These are phyloP conservation scores for Empis stercorea DNA, from an alignment of 2,888 invertebrate genomes.

Conservation along the genomic window DNA sequence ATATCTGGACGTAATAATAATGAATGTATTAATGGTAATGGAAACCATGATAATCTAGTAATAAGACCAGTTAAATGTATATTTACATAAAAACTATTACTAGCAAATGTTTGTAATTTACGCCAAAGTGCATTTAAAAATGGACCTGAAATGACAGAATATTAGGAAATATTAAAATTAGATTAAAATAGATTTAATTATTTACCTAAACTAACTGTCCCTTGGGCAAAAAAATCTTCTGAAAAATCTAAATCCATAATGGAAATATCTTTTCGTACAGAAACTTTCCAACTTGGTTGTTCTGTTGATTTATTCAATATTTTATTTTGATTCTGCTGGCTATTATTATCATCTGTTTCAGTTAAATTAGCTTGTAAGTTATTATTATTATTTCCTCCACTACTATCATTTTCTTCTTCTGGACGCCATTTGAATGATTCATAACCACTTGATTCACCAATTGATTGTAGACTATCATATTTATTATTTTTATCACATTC, in stretches of 20 bases:
- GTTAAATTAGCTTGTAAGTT: constrained; percentile 10
- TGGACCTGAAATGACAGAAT: constrained; percentile 51
- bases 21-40: constrained; percentile 77
- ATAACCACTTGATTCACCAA: constrained; percentile 62
- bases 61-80: constrained; percentile 78
- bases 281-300: constrained; percentile 28
- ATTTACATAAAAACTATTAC: constrained; percentile 74
- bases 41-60: constrained; percentile 73
- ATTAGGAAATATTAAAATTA: constrained; percentile 3
- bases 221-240: constrained; percentile 36
- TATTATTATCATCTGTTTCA: constrained; percentile 26
- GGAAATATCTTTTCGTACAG: constrained; percentile 26
- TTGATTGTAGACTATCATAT: constrained; percentile 51
- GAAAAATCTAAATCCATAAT: constrained; percentile 35
- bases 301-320: constrained; percentile 11
- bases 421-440: constrained; percentile 53
- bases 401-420: constrained; percentile 38
- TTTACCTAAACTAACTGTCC: constrained; percentile 35
- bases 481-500: constrained; percentile 28
- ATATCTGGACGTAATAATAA: constrained; percentile 75
- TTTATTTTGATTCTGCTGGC: constrained; percentile 13
- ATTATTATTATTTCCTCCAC: constrained; percentile 11
- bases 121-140: constrained; percentile 69
- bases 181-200: not conserved
- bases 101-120: constrained; percentile 70